These are phyloP conservation scores for Podarcis siculus DNA, from an alignment of 2,797 vertebrate genomes.

Conservation along the genomic window DNA sequence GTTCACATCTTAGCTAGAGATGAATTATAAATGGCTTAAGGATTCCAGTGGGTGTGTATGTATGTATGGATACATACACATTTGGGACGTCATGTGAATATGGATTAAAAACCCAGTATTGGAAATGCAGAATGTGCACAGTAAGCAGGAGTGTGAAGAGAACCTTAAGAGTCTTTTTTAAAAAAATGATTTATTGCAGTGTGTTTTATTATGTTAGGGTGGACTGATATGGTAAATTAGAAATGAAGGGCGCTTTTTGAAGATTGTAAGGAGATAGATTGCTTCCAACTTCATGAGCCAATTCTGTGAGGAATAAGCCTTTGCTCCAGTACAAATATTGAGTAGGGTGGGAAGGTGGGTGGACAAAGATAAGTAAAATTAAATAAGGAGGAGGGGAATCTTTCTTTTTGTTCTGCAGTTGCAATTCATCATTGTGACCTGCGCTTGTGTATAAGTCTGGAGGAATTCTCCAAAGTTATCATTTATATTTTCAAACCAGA, in stretches of 20 bases:
- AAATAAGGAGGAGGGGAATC: not conserved
- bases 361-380: not conserved
- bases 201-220: no score
- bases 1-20: no score
- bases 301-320: not conserved
- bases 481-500: not conserved
- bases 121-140: no score
- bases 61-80: no score
- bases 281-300: not conserved
- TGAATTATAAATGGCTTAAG: no score
- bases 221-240: not conserved
- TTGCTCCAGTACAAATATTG: not conserved
- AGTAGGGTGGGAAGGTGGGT: not conserved
- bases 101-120: no score
- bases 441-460: not conserved
- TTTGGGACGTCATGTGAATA: no score
- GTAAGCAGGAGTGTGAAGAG: no score
- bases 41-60: no score
- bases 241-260: not conserved
- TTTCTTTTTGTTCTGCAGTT: no score
- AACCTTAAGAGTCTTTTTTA: no score
- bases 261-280: not conserved
- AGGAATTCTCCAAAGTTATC: not conserved
- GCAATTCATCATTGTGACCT: not conserved
- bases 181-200: no score